These are phyloP conservation scores for Sisor rabdophorus DNA, from an alignment of 2,113 vertebrate genomes.

Conservation along the genomic window DNA sequence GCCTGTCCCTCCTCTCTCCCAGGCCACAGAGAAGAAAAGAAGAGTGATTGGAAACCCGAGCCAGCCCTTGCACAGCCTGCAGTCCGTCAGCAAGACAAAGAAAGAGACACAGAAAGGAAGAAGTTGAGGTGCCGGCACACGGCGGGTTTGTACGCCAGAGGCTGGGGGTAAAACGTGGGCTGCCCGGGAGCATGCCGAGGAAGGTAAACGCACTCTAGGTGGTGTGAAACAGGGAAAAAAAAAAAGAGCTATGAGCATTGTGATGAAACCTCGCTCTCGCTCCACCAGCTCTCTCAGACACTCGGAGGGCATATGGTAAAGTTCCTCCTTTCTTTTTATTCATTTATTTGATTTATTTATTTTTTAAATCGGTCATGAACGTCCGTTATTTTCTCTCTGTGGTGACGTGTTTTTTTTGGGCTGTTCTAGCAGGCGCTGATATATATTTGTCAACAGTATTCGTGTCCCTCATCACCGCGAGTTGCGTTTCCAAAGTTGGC, in stretches of 20 bases:
- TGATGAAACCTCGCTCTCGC: slow-evolving; percentile 82
- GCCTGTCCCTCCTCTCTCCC: slow-evolving; percentile 22
- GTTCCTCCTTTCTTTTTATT: slow-evolving; percentile 36
- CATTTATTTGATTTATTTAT: not conserved
- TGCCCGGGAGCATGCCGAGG: slow-evolving; percentile 18
- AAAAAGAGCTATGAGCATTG: slow-evolving; percentile 75
- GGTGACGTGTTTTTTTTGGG: not conserved
- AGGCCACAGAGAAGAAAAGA: slow-evolving; percentile 33
- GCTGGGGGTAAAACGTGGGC: not conserved
- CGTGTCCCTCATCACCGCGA: not conserved
- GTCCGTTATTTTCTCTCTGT: not conserved
- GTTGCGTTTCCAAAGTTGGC: not conserved
- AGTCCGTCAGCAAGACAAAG: slow-evolving; percentile 1
- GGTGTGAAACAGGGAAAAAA: not conserved
- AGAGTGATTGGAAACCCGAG: slow-evolving; percentile 38
- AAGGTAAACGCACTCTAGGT: not conserved
- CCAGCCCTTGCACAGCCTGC: slow-evolving; percentile 35
- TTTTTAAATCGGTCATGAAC: not conserved
- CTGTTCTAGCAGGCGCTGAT: not conserved
- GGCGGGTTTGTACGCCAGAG: not conserved
- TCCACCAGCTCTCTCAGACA: slow-evolving; percentile 83
- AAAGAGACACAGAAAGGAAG: slow-evolving; percentile 6
- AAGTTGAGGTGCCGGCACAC: not conserved
- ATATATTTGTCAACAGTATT: not conserved
- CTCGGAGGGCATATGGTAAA: slow-evolving; percentile 76